Conservation (phyloP, 2,888 invertebrate species). For the Torymus aiolomorphi region DNA sequence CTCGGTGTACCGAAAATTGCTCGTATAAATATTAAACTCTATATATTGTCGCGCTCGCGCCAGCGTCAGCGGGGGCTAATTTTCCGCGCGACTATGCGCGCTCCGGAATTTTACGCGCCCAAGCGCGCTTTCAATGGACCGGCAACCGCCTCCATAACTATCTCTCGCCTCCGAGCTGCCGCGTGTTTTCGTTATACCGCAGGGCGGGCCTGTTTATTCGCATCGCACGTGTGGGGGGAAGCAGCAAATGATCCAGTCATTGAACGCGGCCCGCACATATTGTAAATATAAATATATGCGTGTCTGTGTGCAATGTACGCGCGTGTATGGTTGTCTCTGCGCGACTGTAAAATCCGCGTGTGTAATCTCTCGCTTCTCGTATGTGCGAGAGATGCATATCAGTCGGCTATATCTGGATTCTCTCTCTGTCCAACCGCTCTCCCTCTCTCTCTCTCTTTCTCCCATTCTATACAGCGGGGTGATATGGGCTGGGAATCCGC, state of each 20-base stretch:
- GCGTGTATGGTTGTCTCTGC: too few species aligned
- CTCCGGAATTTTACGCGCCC: conserved; percentile 18
- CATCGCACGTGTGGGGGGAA: too few species aligned
- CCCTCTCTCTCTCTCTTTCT: background rate
- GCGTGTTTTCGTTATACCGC: background rate
- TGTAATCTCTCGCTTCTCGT: too few species aligned
- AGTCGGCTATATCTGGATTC: too few species aligned
- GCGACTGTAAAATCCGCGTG: too few species aligned
- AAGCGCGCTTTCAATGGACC: conserved; percentile 22
- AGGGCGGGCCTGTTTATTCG: too few species aligned
- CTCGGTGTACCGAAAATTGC: conserved; percentile 65
- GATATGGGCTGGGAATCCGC: conserved; percentile 2
- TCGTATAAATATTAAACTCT: conserved; percentile 69
- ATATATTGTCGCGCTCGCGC: conserved; percentile 61
- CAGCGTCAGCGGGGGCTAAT: conserved; percentile 64
- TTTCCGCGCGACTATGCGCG: conserved; percentile 59
- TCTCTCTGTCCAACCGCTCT: background rate
- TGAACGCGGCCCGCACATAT: conserved; percentile 51
- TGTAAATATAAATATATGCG: conserved; percentile 11
- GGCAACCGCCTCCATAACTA: conserved; percentile 1
- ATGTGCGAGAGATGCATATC: too few species aligned
- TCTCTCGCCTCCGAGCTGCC: background rate
- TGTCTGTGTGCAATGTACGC: too few species aligned
- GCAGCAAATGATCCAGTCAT: too few species aligned
- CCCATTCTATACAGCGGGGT: too few species aligned